Conservation (phyloP, 2,113 vertebrate species). For the Hyaena hyaena region DNA sequence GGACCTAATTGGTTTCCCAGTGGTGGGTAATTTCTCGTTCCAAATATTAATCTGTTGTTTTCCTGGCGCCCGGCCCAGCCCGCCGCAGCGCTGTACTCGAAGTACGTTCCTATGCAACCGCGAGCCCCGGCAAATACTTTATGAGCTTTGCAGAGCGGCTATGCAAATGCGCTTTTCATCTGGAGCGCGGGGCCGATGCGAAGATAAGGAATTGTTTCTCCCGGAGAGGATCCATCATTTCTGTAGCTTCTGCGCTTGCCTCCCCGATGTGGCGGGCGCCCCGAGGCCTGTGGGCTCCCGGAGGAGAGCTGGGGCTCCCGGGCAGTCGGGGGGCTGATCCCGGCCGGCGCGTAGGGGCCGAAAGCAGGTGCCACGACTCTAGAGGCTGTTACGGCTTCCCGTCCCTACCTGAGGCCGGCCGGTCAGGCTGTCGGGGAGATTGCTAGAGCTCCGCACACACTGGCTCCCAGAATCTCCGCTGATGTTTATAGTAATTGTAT, state of each 20-base stretch:
- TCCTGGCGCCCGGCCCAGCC: slow-evolving; percentile 63
- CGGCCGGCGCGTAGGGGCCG: neutral
- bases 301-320: neutral
- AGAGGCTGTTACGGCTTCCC: neutral
- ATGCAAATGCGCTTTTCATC: slow-evolving; percentile 75
- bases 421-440: slow-evolving; percentile 19
- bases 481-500: slow-evolving; percentile 43
- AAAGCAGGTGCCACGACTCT: neutral
- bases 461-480: neutral
- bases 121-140: slow-evolving; percentile 31
- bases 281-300: neutral
- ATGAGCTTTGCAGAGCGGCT: slow-evolving; percentile 65
- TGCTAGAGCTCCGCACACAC: neutral
- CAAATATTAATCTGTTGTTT: slow-evolving; percentile 74
- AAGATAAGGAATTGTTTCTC: slow-evolving; percentile 62
- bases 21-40: slow-evolving; percentile 79
- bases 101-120: slow-evolving; percentile 54
- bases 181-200: slow-evolving; percentile 7
- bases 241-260: slow-evolving; percentile 41
- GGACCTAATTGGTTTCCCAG: slow-evolving; percentile 80
- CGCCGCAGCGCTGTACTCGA: neutral
- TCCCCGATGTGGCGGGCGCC: neutral
- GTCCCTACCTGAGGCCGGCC: rapidly evolving
- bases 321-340: neutral
- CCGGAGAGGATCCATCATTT: slow-evolving; percentile 59